Percentiles rank a stretch among this genome's conserved stretches.
Conservation (phyloP, 2,113 vertebrate species). For the Delphinapterus leucas region DNA sequence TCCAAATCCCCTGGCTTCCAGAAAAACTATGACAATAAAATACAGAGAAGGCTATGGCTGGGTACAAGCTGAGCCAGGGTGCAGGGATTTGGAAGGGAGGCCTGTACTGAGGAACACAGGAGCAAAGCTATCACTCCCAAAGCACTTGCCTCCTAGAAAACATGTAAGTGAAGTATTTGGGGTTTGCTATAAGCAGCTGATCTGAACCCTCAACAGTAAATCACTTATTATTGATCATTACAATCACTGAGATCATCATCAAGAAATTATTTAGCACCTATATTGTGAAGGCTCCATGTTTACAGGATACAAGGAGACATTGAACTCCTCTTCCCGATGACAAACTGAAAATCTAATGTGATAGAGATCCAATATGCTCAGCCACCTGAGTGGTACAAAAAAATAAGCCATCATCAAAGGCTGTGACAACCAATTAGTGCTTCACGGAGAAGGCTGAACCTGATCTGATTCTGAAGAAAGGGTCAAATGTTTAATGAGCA, state of each 20-base stretch:
- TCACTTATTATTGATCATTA: not conserved
- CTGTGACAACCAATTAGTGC: not conserved
- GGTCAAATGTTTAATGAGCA: not conserved
- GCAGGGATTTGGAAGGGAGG: not conserved
- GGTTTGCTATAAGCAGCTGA: not conserved
- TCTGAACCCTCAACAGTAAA: not conserved
- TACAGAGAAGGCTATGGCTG: not conserved
- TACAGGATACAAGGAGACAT: not conserved
- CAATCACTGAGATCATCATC: not conserved
- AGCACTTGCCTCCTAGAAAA: not conserved
- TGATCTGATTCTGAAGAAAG: not conserved
- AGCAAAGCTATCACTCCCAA: not conserved
- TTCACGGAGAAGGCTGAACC: not conserved
- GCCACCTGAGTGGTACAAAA: not conserved
- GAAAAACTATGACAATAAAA: slow-evolving; percentile 8
- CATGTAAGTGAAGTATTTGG: not conserved
- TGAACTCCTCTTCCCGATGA: not conserved
- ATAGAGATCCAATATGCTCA: not conserved
- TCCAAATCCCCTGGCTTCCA: not conserved
- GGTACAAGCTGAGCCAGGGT: not conserved
- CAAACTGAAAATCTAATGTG: not conserved
- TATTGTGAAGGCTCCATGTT: not conserved
- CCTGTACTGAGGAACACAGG: not conserved
- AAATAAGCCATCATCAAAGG: not conserved
- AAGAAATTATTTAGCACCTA: not conserved